Percentiles rank a stretch among this genome's conserved stretches.
These are phyloP conservation scores for Lamellibrachia satsuma DNA, from an alignment of 2,888 invertebrate genomes.

Conservation along the genomic window DNA sequence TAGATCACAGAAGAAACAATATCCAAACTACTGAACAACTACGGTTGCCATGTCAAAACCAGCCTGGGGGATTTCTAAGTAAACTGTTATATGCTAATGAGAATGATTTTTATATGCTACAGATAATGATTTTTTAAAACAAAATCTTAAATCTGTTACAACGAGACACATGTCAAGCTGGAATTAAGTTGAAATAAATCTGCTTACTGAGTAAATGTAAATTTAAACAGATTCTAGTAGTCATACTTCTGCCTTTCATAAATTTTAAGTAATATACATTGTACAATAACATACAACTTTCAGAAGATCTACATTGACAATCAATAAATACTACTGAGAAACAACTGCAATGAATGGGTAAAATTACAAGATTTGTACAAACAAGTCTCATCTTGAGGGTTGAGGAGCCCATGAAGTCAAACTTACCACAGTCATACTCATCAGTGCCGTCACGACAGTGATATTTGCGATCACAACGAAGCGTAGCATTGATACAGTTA, in stretches of 20 bases:
- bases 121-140: no score
- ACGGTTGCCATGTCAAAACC: background rate
- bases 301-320: background rate
- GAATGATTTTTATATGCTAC: no score
- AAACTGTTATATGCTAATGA: no score
- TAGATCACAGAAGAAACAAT: conserved; percentile 18
- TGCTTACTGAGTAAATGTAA: background rate
- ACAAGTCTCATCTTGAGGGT: background rate
- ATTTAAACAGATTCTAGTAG: background rate
- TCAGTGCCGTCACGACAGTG: conserved; percentile 79
- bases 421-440: conserved; percentile 72
- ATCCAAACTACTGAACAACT: background rate
- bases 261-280: no score
- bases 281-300: no score
- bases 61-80: no score
- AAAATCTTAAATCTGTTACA: background rate
- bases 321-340: conserved; percentile 17
- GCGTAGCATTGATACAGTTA: conserved; percentile 78
- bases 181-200: background rate
- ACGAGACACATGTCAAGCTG: background rate
- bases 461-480: conserved; percentile 80
- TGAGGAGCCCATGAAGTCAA: background rate
- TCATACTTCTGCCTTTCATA: background rate
- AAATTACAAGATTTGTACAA: background rate
- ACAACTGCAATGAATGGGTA: no score